Conservation (phyloP, 2,888 invertebrate species). For the Nasonovia ribisnigri region DNA sequence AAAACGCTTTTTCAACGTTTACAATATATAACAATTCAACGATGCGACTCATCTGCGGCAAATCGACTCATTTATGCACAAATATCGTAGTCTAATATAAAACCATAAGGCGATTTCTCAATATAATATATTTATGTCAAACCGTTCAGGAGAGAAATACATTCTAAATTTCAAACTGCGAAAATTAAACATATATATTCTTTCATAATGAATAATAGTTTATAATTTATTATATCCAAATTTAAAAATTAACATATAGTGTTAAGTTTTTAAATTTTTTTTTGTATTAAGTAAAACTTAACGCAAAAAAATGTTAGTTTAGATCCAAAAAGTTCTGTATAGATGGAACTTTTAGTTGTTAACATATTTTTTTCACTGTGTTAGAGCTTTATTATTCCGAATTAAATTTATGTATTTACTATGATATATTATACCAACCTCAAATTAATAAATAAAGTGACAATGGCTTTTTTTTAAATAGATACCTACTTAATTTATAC, state of each 20-base stretch:
- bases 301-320: not conserved
- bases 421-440: not conserved
- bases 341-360: not conserved
- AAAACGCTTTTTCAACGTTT: not conserved
- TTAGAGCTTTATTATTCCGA: not conserved
- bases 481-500: not conserved
- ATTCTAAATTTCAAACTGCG: not conserved
- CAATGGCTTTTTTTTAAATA: not conserved
- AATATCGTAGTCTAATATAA: not conserved
- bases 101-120: not conserved
- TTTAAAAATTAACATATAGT: not conserved
- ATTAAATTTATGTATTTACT: not conserved
- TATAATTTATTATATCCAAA: not conserved
- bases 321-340: not conserved
- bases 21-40: not conserved
- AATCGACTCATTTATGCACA: not conserved
- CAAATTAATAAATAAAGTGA: not conserved
- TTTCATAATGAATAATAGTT: not conserved
- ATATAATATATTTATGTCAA: not conserved
- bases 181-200: not conserved
- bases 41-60: not conserved
- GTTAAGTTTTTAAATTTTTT: not conserved
- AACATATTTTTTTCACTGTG: not conserved
- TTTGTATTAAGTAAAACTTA: not conserved
- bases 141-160: not conserved